phyloP scores from a whole-genome alignment of 2,888 invertebrate genomes.

The Fragum sueziense region DNA sequence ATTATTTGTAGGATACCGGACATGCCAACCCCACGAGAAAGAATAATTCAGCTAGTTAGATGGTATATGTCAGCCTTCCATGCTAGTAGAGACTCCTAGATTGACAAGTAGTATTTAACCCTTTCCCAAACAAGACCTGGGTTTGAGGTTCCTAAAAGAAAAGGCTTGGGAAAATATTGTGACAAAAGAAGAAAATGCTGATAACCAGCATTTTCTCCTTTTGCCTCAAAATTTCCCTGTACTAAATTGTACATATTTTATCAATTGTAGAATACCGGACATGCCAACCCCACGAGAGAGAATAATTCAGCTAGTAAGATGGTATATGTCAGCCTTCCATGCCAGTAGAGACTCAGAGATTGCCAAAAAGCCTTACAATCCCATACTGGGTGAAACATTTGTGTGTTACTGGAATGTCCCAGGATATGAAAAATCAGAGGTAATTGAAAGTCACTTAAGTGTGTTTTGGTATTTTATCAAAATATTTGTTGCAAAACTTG shows the following conservation, averaged over 20 bases:
- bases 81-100: slow-evolving; percentile 96
- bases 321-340: slow-evolving; percentile 99
- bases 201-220: slow-evolving; percentile 2
- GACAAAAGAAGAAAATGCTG: neutral
- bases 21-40: slow-evolving; percentile 91
- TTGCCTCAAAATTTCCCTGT: neutral
- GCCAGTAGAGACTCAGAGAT: slow-evolving; percentile 98
- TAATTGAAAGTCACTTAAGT: slow-evolving; percentile 35
- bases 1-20: slow-evolving; percentile 85
- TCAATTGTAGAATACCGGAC: slow-evolving; percentile 85
- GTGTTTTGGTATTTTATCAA: no score
- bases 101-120: no score
- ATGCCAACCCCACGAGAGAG: slow-evolving; percentile 92
- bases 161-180: neutral
- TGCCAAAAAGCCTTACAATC: slow-evolving; percentile 99
- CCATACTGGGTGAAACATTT: slow-evolving; percentile 98
- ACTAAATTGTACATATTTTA: neutral
- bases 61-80: slow-evolving; percentile 99
- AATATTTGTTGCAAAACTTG: no score
- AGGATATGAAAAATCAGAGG: slow-evolving; percentile 63
- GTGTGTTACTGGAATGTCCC: slow-evolving; percentile 84
- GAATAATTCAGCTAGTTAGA: slow-evolving; percentile 96
- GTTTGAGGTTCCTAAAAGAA: no score
- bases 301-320: slow-evolving; percentile 96
- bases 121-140: no score